Conservation (phyloP, 2,113 vertebrate species). For the Pedetes capensis region DNA sequence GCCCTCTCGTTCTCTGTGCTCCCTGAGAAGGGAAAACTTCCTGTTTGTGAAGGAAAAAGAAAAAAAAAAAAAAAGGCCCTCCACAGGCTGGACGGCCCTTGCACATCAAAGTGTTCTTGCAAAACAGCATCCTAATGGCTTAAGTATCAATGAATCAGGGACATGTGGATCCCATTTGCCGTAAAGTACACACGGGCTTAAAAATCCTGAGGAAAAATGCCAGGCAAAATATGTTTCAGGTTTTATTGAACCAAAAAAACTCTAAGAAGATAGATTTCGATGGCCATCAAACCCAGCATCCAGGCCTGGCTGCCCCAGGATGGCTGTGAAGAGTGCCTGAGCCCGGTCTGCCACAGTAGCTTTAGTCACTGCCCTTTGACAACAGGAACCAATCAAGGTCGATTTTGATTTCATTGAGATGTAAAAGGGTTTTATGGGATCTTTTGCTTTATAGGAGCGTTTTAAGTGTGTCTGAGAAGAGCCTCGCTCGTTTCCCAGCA, state of each 20-base stretch:
- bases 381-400: background rate
- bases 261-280: slow-evolving; percentile 67
- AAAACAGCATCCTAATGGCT: slow-evolving; percentile 72
- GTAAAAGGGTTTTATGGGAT: background rate
- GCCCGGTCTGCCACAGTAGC: fast-evolving
- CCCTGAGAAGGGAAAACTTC: slow-evolving; percentile 70
- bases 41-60: slow-evolving; percentile 65
- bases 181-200: slow-evolving; percentile 72
- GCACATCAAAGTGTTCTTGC: slow-evolving; percentile 78
- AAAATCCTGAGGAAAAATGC: slow-evolving; percentile 71
- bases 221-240: slow-evolving; percentile 78
- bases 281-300: slow-evolving; percentile 44
- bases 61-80: slow-evolving; percentile 16
- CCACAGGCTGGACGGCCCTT: background rate
- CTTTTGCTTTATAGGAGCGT: background rate
- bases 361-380: background rate
- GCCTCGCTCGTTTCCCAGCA: background rate
- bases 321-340: too few relatives aligned
- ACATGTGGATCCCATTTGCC: slow-evolving; percentile 78
- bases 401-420: background rate
- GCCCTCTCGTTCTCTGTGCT: background rate
- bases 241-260: slow-evolving; percentile 75
- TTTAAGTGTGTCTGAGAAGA: background rate
- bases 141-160: slow-evolving; percentile 76
- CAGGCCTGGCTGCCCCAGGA: background rate